phyloP scores from a whole-genome alignment of 1,140 invertebrate species.

The Leptonema lineaticorne region DNA sequence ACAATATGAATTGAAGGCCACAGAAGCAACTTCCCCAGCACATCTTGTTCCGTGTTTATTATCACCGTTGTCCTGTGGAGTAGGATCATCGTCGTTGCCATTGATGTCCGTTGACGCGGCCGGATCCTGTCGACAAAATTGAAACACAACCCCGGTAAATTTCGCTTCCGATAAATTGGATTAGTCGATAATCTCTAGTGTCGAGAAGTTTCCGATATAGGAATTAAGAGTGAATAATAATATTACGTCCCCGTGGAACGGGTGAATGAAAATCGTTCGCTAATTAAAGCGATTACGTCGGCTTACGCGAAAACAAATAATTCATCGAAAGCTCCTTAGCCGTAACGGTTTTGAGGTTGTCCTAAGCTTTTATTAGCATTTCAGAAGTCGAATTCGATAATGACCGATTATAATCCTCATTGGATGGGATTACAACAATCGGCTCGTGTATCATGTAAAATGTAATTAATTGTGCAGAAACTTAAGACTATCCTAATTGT shows the following conservation, averaged over 20 bases:
- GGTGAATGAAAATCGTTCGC: neutral
- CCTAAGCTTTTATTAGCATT: neutral
- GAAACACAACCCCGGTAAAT: neutral
- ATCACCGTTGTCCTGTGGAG: slow-evolving; percentile 91
- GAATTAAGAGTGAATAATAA: slow-evolving; percentile 11
- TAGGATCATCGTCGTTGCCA: slow-evolving; percentile 93
- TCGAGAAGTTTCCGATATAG: neutral
- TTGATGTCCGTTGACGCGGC: slow-evolving; percentile 96
- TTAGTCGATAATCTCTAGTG: neutral
- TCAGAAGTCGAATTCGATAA: no score
- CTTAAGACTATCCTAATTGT: no score
- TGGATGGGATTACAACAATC: no score
- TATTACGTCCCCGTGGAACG: neutral
- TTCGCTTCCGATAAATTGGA: neutral
- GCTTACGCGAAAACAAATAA: slow-evolving; percentile 5
- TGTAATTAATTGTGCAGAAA: no score
- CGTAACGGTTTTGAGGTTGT: neutral
- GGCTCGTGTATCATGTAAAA: no score
- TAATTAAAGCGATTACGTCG: slow-evolving; percentile 7
- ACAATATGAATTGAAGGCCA: slow-evolving; percentile 90
- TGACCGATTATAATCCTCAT: neutral
- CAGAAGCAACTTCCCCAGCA: slow-evolving; percentile 90
- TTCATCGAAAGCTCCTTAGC: slow-evolving; percentile 5
- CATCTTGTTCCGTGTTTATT: slow-evolving; percentile 93
- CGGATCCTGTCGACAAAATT: slow-evolving; percentile 69